phyloP scores from a whole-genome alignment of 2,888 invertebrate species.

The Lymantria monacha region DNA sequence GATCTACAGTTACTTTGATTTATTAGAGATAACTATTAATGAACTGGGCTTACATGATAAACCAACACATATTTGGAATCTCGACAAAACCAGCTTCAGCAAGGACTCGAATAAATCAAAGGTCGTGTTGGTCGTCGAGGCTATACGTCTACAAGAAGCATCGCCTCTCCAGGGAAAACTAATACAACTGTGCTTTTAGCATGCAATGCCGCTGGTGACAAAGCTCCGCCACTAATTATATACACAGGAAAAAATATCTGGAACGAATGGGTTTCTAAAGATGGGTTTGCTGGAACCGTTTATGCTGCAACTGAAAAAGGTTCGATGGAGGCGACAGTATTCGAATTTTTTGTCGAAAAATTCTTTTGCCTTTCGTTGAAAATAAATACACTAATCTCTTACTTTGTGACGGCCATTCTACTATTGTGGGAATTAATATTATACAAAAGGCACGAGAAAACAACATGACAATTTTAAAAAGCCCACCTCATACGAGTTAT shows the following conservation, averaged over 20 bases:
- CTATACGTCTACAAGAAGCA: background rate
- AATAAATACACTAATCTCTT: too few relatives aligned
- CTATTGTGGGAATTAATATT: slow-evolving; percentile 23
- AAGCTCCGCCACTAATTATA: background rate
- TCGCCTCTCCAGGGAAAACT: slow-evolving; percentile 8
- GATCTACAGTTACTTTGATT: slow-evolving; percentile 4
- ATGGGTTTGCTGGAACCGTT: slow-evolving; percentile 8
- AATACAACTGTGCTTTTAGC: slow-evolving; percentile 22
- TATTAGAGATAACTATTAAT: background rate
- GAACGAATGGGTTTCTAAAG: slow-evolving; percentile 34
- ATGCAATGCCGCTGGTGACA: background rate
- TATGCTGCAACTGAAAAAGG: slow-evolving; percentile 39
- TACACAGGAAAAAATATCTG: slow-evolving; percentile 26
- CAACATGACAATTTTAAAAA: slow-evolving; percentile 19
- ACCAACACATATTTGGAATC: slow-evolving; percentile 6
- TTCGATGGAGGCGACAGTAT: slow-evolving; percentile 51
- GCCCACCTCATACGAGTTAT: slow-evolving; percentile 29
- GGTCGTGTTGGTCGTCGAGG: slow-evolving; percentile 26
- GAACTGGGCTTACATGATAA: background rate
- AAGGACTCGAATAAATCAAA: slow-evolving; percentile 25
- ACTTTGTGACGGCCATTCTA: slow-evolving; percentile 31
- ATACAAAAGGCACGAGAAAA: slow-evolving; percentile 14
- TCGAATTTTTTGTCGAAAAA: too few relatives aligned
- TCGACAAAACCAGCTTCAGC: slow-evolving; percentile 27
- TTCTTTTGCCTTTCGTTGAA: too few relatives aligned